Evolutionary conservation across 2,888 invertebrate species (phyloP), one percentile per base, ranked within the genome.

Genomic region (Drosophila emarginata): DNA sequence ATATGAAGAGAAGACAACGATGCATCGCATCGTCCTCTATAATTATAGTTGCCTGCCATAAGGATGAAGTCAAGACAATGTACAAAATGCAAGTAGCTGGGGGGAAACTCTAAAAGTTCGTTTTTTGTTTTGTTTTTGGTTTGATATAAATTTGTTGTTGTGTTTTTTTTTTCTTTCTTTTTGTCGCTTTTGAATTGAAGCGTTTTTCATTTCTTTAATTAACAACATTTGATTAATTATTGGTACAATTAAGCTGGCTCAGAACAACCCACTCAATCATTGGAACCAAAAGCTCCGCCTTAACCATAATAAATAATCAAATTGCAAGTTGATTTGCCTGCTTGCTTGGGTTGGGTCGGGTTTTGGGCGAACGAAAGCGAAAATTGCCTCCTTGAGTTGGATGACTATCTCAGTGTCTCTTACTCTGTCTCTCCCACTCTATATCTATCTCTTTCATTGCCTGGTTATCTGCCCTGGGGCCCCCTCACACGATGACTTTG

Each of bases 201-300:
- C 54, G 65, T 28, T 40, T 36, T 61, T 26, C 53, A 28, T 52
- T 78, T 71, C 77, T 73, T 77, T 85, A 79, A 85, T 85, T 87
- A 73, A 85, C 74, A 74, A 70, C 62, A 79, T 76, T 87, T 87
- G 86, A 87, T 87, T 81, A 85, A 87, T 81, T 81, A 79, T 72
- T 45, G 56, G 57, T 66, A 61, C 71, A 76, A 83, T 87, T 85
- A 85, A 71, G 78, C 65, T 60, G 67, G 57, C 61, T 66, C 73
- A 64, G 70, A 67, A 67, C 76, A 80, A 61, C 68, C 67, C 72
- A 71, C 84, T 81, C 79, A 78, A 84, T 84, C 84, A 81, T 74
- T 60, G 23, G 4, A 45, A 58, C 21, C 54, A 36, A 53, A 56
- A 53, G 11, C 85, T 68, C 79, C 86, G 67, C 86, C 80, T 69